Conservation (phyloP, 2,888 invertebrate genomes). For the Drosophila peninsularis region DNA sequence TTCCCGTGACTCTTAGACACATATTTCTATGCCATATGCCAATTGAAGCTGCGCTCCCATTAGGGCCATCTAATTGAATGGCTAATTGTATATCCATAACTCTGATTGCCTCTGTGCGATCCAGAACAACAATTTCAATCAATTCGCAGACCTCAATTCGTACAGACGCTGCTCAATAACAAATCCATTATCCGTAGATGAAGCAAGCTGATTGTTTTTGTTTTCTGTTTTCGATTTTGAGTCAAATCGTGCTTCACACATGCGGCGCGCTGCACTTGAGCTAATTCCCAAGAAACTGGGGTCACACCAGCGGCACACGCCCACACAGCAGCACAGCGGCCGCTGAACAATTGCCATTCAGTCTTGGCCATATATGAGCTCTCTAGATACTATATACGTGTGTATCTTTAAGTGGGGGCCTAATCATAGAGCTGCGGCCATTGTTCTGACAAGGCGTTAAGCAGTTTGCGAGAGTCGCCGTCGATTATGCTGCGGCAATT, state of each 20-base stretch:
- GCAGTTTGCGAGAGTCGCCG: constrained; percentile 65
- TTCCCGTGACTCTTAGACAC: neutral
- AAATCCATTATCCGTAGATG: constrained; percentile 64
- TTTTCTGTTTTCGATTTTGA: constrained; percentile 10
- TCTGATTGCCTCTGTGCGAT: constrained; percentile 40
- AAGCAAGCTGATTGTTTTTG: constrained; percentile 41
- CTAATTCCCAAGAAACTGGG: constrained; percentile 65
- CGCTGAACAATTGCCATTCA: constrained; percentile 41
- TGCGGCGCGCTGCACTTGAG: constrained; percentile 70
- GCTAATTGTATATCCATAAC: constrained; percentile 55
- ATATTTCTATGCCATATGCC: neutral
- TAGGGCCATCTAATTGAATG: constrained; percentile 17
- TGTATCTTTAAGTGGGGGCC: constrained; percentile 40
- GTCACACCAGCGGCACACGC: constrained; percentile 50
- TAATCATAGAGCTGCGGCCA: constrained; percentile 64
- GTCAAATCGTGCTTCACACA: constrained; percentile 62
- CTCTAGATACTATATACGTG: neutral
- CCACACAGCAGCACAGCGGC: constrained; percentile 24
- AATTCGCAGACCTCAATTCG: constrained; percentile 53
- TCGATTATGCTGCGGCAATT: constrained; percentile 64
- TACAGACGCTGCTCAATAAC: constrained; percentile 57
- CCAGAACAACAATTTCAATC: constrained; percentile 44
- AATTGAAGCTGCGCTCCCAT: constrained; percentile 22
- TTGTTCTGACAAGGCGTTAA: constrained; percentile 79
- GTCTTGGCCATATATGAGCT: constrained; percentile 24